Evolutionary conservation across 2,113 vertebrate species (phyloP).

Genomic region (Gracilinanus agilis): DNA sequence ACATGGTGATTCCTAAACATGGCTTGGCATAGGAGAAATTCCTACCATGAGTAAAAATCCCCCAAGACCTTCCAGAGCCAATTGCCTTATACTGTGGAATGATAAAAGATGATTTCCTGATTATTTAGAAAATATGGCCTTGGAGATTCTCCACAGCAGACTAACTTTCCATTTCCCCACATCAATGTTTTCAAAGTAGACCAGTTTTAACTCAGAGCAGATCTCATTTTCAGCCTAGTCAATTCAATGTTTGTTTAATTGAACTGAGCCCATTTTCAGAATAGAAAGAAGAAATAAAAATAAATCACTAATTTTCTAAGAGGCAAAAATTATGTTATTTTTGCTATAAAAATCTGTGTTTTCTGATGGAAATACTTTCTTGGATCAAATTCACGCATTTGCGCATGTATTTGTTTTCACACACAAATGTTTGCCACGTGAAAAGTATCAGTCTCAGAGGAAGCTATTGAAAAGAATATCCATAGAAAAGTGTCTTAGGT

Average conservation of each 20-base stretch:
- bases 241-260: neutral
- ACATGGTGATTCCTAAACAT: neutral
- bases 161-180: neutral
- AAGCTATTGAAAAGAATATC: neutral
- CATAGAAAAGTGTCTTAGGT: neutral
- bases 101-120: neutral
- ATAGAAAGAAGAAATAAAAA: conserved; percentile 4
- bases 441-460: conserved; percentile 2
- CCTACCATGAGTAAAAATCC: neutral
- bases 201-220: neutral
- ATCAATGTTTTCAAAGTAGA: neutral
- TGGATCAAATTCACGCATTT: conserved; percentile 21
- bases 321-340: conserved; percentile 14
- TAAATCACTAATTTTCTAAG: conserved; percentile 14
- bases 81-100: neutral
- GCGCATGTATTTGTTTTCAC: conserved; percentile 15
- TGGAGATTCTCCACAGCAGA: neutral
- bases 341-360: conserved; percentile 11
- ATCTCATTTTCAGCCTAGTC: neutral
- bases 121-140: neutral
- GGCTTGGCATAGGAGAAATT: neutral
- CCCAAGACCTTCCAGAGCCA: neutral
- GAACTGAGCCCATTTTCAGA: neutral
- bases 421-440: conserved; percentile 17
- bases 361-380: conserved; percentile 21